phyloP scores from a whole-genome alignment of 2,797 vertebrate genomes.

The Dromococcyx pavoninus region DNA sequence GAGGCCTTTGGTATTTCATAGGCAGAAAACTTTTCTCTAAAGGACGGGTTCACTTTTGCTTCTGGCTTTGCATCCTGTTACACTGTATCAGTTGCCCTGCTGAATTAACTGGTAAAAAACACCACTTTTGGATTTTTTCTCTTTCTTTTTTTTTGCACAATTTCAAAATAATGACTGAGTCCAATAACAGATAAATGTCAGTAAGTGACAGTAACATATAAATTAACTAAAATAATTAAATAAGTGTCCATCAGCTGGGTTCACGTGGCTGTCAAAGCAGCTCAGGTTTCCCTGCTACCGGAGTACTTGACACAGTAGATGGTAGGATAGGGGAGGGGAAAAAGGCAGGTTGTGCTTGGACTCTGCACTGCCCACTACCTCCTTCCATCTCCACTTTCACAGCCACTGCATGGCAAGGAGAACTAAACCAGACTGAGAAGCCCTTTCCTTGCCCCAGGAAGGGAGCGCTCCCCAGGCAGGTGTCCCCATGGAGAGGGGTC shows the following conservation, averaged over 20 bases:
- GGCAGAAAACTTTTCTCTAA: neutral
- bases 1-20: neutral
- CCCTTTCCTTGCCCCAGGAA: neutral
- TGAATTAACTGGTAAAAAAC: neutral
- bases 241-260: neutral
- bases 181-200: neutral
- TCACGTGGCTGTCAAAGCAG: neutral
- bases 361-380: neutral
- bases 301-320: neutral
- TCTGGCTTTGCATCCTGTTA: neutral
- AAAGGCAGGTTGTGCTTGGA: neutral
- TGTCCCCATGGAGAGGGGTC: rapidly evolving
- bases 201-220: neutral
- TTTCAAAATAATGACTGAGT: neutral
- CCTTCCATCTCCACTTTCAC: neutral
- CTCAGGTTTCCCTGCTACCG: neutral
- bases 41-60: neutral
- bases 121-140: neutral
- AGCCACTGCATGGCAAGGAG: neutral
- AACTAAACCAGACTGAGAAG: rapidly evolving
- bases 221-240: neutral
- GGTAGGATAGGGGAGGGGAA: neutral
- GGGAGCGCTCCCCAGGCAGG: neutral
- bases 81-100: neutral
- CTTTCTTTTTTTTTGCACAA: neutral